Conservation (phyloP, 2,888 invertebrate genomes). For the Hydroisotoma schaefferi region DNA sequence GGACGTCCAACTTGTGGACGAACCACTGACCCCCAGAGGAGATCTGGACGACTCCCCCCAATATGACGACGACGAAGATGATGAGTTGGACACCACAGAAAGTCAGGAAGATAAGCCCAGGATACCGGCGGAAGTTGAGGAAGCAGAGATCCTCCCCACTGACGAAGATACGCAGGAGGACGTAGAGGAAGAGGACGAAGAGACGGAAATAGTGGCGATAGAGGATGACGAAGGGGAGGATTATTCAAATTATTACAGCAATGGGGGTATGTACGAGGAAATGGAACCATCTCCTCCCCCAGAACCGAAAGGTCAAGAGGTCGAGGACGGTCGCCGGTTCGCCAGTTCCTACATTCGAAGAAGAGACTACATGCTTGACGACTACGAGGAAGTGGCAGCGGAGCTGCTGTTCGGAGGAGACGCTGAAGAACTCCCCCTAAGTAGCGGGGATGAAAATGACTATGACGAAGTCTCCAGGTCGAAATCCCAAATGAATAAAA, state of each 20-base stretch:
- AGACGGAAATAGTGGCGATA: slow-evolving; percentile 4
- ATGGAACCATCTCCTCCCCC: background rate
- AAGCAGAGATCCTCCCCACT: background rate
- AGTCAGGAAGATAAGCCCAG: slow-evolving; percentile 3
- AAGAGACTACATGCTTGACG: no score
- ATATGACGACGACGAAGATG: slow-evolving; percentile 8
- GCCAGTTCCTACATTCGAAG: background rate
- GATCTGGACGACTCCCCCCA: slow-evolving; percentile 1
- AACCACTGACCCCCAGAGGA: no score
- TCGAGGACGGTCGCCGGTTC: background rate
- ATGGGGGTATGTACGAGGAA: background rate
- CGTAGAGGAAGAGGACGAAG: slow-evolving; percentile 14
- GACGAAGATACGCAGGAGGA: slow-evolving; percentile 5
- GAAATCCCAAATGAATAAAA: background rate
- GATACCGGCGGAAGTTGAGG: slow-evolving; percentile 4
- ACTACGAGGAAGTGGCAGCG: slow-evolving; percentile 9
- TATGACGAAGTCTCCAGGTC: background rate
- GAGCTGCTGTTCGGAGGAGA: slow-evolving; percentile 10
- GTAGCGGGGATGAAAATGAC: slow-evolving; percentile 19
- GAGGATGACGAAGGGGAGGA: background rate
- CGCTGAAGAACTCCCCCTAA: background rate
- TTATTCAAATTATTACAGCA: no score
- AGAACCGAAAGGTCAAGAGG: background rate
- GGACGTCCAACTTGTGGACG: slow-evolving; percentile 5
- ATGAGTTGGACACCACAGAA: slow-evolving; percentile 1